Evolutionary conservation across 2,888 invertebrate genomes (phyloP).

Genomic region (Leucoma salicis): DNA sequence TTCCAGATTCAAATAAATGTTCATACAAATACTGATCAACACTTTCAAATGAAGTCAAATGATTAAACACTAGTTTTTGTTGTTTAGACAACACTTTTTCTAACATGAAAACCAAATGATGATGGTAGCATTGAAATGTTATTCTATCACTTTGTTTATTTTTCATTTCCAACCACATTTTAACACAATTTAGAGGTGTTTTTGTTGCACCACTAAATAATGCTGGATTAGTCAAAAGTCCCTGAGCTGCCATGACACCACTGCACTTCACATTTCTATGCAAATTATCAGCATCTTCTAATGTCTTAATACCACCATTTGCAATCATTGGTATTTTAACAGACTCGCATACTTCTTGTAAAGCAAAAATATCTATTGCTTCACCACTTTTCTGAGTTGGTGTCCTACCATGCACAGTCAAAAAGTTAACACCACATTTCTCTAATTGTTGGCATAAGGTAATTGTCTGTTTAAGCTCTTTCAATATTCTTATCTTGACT

Average conservation of each 20-base stretch:
- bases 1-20: conserved; percentile 68
- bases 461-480: conserved; percentile 87
- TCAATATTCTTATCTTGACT: conserved; percentile 93
- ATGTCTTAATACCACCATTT: conserved; percentile 93
- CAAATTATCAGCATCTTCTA: conserved; percentile 87
- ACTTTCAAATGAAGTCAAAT: conserved; percentile 84
- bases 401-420: conserved; percentile 97
- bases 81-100: conserved; percentile 89
- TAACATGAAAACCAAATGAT: conserved; percentile 98
- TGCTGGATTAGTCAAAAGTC: conserved; percentile 94
- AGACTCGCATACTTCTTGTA: conserved; percentile 87
- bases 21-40: conserved; percentile 87
- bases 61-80: conserved; percentile 90
- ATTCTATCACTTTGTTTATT: conserved; percentile 83
- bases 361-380: conserved; percentile 85
- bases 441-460: conserved; percentile 91
- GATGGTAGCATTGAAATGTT: conserved; percentile 94
- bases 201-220: conserved; percentile 87
- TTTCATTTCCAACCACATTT: conserved; percentile 90
- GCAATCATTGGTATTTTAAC: conserved; percentile 93
- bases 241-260: conserved; percentile 97
- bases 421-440: conserved; percentile 92
- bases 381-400: conserved; percentile 89
- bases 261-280: conserved; percentile 85
- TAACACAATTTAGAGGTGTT: conserved; percentile 90